These are phyloP conservation scores for Atlantisia rogersi DNA, from an alignment of 2,113 vertebrate species.

Conservation along the genomic window DNA sequence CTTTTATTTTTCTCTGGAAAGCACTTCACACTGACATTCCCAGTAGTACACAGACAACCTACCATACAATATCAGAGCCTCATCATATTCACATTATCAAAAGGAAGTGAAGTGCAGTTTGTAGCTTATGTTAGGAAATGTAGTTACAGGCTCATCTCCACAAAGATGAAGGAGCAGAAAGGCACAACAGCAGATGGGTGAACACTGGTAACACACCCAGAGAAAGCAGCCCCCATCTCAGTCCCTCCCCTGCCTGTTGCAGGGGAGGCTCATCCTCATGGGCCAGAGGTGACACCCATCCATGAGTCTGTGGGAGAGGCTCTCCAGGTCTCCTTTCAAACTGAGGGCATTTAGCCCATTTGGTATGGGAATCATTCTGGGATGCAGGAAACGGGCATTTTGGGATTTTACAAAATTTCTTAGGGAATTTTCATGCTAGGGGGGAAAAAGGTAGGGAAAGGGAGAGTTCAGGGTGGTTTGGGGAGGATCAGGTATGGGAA, in stretches of 20 bases:
- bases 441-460: not conserved
- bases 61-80: not conserved
- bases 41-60: not conserved
- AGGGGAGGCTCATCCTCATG: not conserved
- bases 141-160: not conserved
- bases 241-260: not conserved
- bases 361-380: not conserved
- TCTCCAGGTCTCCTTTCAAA: not conserved
- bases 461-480: not conserved
- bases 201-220: not conserved
- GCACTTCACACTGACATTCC: not conserved
- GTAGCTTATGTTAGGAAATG: not conserved
- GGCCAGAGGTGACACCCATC: not conserved
- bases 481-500: not conserved
- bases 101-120: not conserved
- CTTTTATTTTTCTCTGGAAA: not conserved
- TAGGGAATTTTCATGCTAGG: not conserved
- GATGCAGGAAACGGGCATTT: not conserved
- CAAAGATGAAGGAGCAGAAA: not conserved
- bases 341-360: not conserved
- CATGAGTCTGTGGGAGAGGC: too few relatives aligned
- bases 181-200: not conserved
- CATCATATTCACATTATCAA: not conserved
- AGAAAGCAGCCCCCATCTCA: not conserved
- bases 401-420: not conserved